Conservation (phyloP, 2,113 vertebrate genomes). For the Nannospalax galili region DNA sequence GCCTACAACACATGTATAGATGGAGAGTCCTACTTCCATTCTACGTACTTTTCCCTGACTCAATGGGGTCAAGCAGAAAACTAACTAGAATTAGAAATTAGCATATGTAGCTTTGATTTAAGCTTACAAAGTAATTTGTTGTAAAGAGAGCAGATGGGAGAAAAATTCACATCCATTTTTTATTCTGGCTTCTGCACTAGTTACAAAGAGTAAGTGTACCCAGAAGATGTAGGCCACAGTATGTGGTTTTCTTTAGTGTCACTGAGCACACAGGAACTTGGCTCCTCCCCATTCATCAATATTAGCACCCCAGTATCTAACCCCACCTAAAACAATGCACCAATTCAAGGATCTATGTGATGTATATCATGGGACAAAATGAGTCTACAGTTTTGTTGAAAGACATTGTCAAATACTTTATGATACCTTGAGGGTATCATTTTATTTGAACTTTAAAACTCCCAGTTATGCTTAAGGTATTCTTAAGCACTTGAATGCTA, state of each 20-base stretch:
- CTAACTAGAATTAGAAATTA: background rate
- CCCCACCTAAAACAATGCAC: background rate
- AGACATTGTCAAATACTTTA: background rate
- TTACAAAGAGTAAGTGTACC: background rate
- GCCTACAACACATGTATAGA: background rate
- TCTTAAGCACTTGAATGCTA: background rate
- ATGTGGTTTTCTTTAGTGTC: background rate
- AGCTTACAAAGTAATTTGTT: background rate
- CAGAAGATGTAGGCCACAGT: no score
- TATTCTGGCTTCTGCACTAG: background rate
- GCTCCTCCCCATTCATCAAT: background rate
- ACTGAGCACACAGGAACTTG: background rate
- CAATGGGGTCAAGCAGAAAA: background rate
- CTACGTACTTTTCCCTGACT: accelerated
- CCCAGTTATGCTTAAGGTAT: background rate
- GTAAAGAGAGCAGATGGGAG: background rate
- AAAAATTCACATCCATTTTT: background rate
- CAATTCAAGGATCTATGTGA: background rate
- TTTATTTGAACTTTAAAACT: background rate
- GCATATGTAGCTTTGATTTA: background rate
- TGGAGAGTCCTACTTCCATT: background rate
- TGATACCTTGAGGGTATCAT: background rate
- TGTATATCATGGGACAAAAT: background rate
- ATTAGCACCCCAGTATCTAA: background rate
- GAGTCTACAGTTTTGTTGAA: background rate